These are phyloP conservation scores for Limosa lapponica DNA, from an alignment of 2,797 vertebrate genomes.

Conservation along the genomic window DNA sequence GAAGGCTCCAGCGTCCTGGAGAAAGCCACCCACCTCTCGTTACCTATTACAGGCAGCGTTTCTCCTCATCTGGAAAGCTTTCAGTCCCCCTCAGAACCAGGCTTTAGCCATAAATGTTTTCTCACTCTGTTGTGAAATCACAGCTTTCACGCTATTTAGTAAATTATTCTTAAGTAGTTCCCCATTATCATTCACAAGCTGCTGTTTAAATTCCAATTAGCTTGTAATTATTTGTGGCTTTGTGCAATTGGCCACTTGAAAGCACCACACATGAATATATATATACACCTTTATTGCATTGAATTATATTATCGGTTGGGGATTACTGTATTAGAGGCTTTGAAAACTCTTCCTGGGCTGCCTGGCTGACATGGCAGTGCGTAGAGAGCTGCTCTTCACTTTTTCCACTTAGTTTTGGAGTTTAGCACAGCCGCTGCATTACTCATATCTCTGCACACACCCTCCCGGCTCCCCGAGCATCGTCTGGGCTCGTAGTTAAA, in stretches of 20 bases:
- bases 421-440: neutral
- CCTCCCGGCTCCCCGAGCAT: neutral
- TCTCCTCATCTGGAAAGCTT: neutral
- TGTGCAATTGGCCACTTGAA: neutral
- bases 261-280: neutral
- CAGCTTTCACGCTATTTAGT: neutral
- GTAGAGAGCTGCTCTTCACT: neutral
- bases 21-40: neutral
- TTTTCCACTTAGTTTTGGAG: neutral
- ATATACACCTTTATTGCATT: neutral
- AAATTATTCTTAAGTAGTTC: neutral
- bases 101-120: neutral
- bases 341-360: neutral
- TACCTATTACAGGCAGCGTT: neutral
- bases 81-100: neutral
- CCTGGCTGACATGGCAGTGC: neutral
- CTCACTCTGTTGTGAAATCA: neutral
- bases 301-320: neutral
- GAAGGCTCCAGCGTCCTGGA: neutral
- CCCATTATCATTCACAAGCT: neutral
- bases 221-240: neutral
- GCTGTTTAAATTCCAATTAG: neutral
- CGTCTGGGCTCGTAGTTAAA: rapidly evolving
- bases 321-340: neutral
- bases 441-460: neutral